phyloP scores from a whole-genome alignment of 2,113 vertebrate genomes.

The Lipotes vexillifer region DNA sequence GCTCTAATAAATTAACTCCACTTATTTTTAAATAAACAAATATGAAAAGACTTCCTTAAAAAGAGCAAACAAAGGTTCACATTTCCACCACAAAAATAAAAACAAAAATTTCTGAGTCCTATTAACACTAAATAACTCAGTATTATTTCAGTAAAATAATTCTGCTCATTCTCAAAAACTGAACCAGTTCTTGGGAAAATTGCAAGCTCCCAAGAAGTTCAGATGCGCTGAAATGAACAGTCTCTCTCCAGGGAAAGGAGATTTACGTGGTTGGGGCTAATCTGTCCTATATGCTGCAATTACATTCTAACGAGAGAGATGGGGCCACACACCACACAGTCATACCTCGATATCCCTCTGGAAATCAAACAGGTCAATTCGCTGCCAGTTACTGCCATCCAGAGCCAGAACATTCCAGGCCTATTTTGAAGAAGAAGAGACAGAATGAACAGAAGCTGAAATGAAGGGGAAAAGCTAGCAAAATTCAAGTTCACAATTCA shows the following conservation, averaged over 20 bases:
- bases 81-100: conserved; percentile 10
- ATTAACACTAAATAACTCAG: conserved; percentile 13
- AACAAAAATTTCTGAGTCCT: background rate
- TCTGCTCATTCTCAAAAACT: conserved; percentile 65
- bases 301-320: conserved; percentile 73
- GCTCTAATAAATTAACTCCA: background rate
- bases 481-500: conserved; percentile 43
- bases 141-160: background rate
- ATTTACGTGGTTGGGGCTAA: conserved; percentile 52
- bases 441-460: conserved; percentile 27
- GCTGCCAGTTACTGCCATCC: conserved; percentile 99
- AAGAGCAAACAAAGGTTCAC: background rate
- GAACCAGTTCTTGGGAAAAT: conserved; percentile 50
- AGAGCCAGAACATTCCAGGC: conserved; percentile 98
- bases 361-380: conserved; percentile 99
- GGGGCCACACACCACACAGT: conserved; percentile 70
- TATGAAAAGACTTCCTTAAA: conserved; percentile 30
- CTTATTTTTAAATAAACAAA: conserved; percentile 1
- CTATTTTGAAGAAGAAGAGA: conserved; percentile 77
- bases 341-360: conserved; percentile 98
- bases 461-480: background rate
- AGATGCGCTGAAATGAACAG: conserved; percentile 62
- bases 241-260: conserved; percentile 66
- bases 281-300: conserved; percentile 68
- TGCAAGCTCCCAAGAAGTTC: conserved; percentile 41